phyloP scores from a whole-genome alignment of 1,140 invertebrate genomes.

The Philotrypesis tridentata region DNA sequence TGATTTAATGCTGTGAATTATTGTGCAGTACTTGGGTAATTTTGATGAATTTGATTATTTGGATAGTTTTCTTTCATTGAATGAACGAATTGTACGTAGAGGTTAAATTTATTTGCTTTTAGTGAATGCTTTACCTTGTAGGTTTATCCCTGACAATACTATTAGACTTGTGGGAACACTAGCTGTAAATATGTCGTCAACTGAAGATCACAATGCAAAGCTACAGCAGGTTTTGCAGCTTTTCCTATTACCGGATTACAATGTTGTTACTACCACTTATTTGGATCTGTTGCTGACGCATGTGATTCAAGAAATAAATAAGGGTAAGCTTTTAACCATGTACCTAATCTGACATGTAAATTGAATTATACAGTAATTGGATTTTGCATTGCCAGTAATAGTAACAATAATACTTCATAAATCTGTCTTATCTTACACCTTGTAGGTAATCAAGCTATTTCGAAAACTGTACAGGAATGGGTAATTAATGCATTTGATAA shows the following conservation, averaged over 20 bases:
- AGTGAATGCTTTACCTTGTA: too few relatives aligned
- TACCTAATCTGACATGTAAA: background rate
- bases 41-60: background rate
- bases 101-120: background rate
- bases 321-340: slow-evolving; percentile 56
- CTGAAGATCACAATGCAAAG: slow-evolving; percentile 51
- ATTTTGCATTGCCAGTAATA: background rate
- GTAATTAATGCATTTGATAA: slow-evolving; percentile 59
- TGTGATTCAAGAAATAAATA: slow-evolving; percentile 59
- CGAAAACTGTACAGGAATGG: slow-evolving; percentile 56
- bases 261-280: slow-evolving; percentile 65
- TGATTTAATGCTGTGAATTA: background rate
- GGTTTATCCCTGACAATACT: background rate
- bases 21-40: too few relatives aligned
- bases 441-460: slow-evolving; percentile 30
- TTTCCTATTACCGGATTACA: slow-evolving; percentile 67
- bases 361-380: background rate
- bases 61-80: background rate
- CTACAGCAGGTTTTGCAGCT: slow-evolving; percentile 66
- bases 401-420: background rate
- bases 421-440: background rate
- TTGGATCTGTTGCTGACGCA: slow-evolving; percentile 68
- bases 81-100: background rate
- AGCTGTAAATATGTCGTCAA: slow-evolving; percentile 17
- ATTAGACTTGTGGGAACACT: background rate